Percentiles rank a stretch among this genome's conserved stretches.
Conservation (phyloP, 2,888 invertebrate genomes). For the Pilophorus perplexus region DNA sequence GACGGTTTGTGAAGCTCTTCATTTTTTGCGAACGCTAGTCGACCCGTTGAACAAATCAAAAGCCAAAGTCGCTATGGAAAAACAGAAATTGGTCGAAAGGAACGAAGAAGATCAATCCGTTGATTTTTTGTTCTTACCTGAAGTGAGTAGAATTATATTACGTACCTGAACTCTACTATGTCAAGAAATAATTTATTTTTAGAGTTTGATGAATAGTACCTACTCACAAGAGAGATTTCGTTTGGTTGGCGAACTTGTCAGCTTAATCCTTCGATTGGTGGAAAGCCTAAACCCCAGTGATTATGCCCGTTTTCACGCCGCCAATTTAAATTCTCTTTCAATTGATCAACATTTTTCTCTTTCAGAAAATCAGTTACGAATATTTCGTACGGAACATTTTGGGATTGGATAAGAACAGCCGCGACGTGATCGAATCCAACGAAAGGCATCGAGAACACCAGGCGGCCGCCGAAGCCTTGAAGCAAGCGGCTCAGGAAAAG, state of each 20-base stretch:
- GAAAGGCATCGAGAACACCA: background rate
- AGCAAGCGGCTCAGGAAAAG: background rate
- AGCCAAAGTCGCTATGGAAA: constrained; percentile 28
- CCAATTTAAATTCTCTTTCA: background rate
- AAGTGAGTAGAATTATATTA: constrained; percentile 33
- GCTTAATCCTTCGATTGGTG: too few relatives aligned
- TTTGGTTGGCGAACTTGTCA: too few relatives aligned
- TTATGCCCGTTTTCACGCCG: background rate
- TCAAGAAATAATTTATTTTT: too few relatives aligned
- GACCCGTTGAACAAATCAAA: constrained; percentile 38
- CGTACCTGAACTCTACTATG: too few relatives aligned
- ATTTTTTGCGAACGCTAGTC: constrained; percentile 39
- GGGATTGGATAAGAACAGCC: background rate
- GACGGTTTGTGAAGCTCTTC: constrained; percentile 30
- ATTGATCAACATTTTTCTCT: background rate
- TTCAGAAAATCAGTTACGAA: constrained; percentile 24
- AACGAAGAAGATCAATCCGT: constrained; percentile 20
- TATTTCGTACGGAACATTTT: constrained; percentile 22
- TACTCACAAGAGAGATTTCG: too few relatives aligned
- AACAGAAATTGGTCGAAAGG: constrained; percentile 24
- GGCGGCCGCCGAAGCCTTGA: background rate
- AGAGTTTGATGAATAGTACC: too few relatives aligned
- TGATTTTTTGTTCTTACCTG: constrained; percentile 39
- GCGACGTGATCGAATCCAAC: constrained; percentile 5
- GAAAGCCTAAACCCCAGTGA: too few relatives aligned